These are phyloP conservation scores for Heliothis virescens DNA, from an alignment of 1,140 invertebrate genomes.

Conservation along the genomic window DNA sequence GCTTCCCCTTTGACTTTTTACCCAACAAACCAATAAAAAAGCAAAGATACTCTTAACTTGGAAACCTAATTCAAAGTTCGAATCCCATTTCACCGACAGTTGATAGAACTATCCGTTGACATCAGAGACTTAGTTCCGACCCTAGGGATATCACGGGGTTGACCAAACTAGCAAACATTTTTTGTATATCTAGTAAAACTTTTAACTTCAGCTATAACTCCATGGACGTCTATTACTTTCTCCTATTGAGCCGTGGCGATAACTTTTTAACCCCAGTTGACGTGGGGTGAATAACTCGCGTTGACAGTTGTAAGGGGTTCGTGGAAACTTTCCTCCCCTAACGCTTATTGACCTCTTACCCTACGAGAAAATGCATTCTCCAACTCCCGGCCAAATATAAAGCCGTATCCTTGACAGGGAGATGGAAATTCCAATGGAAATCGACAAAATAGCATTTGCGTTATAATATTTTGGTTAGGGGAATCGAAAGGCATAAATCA, in stretches of 20 bases:
- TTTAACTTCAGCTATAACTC: conserved; percentile 47
- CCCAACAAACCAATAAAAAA: not conserved
- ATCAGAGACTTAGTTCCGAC: conserved; percentile 37
- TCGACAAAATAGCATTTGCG: conserved; percentile 55
- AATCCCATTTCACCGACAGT: conserved; percentile 30
- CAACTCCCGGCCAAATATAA: conserved; percentile 52
- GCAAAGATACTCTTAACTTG: conserved; percentile 13
- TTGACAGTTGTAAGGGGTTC: conserved; percentile 78
- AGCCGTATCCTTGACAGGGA: conserved; percentile 57
- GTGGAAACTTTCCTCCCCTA: conserved; percentile 65
- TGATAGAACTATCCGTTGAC: conserved; percentile 36
- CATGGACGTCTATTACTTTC: conserved; percentile 66
- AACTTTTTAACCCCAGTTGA: conserved; percentile 80
- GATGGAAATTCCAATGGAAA: conserved; percentile 61
- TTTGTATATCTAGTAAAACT: conserved; percentile 45
- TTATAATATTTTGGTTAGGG: conserved; percentile 47
- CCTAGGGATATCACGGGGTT: conserved; percentile 22
- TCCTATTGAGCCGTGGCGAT: conserved; percentile 68
- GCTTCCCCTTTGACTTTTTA: conserved; percentile 3
- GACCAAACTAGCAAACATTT: conserved; percentile 44
- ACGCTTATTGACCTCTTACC: conserved; percentile 74
- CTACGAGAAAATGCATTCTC: conserved; percentile 64
- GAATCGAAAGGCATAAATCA: conserved; percentile 46
- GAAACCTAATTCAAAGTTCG: conserved; percentile 28
- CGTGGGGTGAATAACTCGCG: conserved; percentile 76